These are phyloP conservation scores for Syncerus caffer DNA, from an alignment of 2,797 vertebrate species.

Conservation along the genomic window DNA sequence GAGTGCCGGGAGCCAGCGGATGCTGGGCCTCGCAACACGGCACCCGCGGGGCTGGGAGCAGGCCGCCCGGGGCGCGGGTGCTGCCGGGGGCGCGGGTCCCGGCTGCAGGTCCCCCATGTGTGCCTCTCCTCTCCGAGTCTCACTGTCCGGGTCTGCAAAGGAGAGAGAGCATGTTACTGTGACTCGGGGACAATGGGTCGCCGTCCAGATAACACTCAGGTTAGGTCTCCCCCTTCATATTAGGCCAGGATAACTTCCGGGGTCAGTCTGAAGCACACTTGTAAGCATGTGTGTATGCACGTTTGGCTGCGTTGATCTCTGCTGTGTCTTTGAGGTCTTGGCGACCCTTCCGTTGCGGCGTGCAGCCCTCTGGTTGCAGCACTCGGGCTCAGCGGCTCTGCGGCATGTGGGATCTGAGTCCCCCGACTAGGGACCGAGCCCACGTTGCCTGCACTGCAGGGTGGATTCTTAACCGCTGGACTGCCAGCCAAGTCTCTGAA, in stretches of 20 bases:
- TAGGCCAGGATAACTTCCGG: neutral
- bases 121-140: neutral
- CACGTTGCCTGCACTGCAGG: neutral
- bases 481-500: neutral
- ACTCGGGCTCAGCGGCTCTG: neutral
- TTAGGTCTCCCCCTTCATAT: neutral
- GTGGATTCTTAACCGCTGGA: neutral
- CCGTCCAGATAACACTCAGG: neutral
- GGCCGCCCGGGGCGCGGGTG: neutral
- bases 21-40: neutral
- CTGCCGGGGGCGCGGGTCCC: rapidly evolving
- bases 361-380: neutral
- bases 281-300: rapidly evolving
- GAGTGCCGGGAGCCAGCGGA: neutral
- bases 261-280: neutral
- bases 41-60: neutral
- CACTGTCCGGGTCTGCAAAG: no score
- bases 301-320: rapidly evolving
- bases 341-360: rapidly evolving
- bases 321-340: neutral
- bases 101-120: neutral
- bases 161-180: neutral
- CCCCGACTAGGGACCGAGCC: rapidly evolving
- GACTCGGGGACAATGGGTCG: neutral
- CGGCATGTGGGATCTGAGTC: rapidly evolving